These are phyloP conservation scores for Percopsis omiscomaycus DNA, from an alignment of 2,797 vertebrate species.

Conservation along the genomic window DNA sequence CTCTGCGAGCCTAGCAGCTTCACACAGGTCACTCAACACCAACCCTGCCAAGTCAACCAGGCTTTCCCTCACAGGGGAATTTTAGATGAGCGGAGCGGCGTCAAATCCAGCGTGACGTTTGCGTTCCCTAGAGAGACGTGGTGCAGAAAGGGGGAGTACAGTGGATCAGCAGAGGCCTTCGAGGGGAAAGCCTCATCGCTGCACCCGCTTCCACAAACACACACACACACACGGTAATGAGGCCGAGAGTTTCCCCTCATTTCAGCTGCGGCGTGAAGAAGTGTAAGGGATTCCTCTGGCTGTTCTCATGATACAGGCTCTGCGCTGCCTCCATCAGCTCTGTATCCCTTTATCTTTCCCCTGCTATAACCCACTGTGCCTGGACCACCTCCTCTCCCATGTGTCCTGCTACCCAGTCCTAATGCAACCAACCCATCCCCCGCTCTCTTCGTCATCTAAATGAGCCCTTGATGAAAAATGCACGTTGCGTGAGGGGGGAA, in stretches of 20 bases:
- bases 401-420: not conserved
- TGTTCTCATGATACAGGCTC: conserved; percentile 49
- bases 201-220: conserved; percentile 48
- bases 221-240: conserved; percentile 64
- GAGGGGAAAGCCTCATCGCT: conserved; percentile 53
- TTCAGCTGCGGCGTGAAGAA: conserved; percentile 67
- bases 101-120: too few species aligned
- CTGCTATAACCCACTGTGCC: conserved; percentile 5
- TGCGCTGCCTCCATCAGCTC: conserved; percentile 45
- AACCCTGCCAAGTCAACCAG: not conserved
- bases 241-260: conserved; percentile 67
- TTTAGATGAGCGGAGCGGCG: too few species aligned
- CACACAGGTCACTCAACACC: not conserved
- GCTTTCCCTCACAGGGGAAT: not conserved
- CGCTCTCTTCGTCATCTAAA: conserved; percentile 61
- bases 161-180: conserved; percentile 66
- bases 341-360: conserved; percentile 6
- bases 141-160: conserved; percentile 27
- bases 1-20: conserved; percentile 1
- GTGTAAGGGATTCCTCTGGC: conserved; percentile 63
- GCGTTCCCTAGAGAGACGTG: too few species aligned
- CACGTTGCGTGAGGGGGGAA: conserved; percentile 43
- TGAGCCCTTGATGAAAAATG: conserved; percentile 67
- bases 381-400: not conserved
- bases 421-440: conserved; percentile 4